Evolutionary conservation across 2,797 vertebrate species (phyloP), one percentile per base, ranked within the genome.

Genomic region (Ibycter americanus): DNA sequence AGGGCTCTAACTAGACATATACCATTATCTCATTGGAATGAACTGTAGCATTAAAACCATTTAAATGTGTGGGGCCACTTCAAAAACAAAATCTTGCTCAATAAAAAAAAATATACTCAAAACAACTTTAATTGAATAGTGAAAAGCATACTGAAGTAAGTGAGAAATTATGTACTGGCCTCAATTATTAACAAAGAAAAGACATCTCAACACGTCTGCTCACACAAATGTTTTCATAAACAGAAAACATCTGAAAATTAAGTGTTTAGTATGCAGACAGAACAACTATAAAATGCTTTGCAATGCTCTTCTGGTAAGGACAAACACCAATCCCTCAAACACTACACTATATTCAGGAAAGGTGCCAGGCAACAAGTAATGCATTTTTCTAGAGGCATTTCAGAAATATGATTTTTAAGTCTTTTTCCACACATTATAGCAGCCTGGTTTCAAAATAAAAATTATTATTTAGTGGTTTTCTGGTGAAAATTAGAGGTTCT

Each of bases 141-240:
- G 93, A 95, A 97, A 96, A 96, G 92, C 94, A 97, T 73, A 93
- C 73, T 95, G 94, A 93, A 95, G 56, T 81, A 83, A 96, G 91
- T 87, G 88, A 96, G 92, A 94, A 97, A 87, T 93, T 87, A 96
- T 11, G 12, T 76, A 90, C 52, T 85, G 56, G 71, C 40, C 88
- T 83, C 52, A 80, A 67, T 82, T 93, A 89, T 72, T 92, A 92
- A 90, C 73, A 95, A 93, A 96, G 78, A 90, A 80, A 95, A 96
- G 83, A 46, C 78, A 84, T 96, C 91, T 95, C 94, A 96, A 93
- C 86, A 85, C 61, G 3, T 92, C 81, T 87, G 78, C 90, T 96
- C 67, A 71, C 87, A 95, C 78, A 83, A 97, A 89, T 62, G 49
- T 74, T 93, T 95, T 87, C 56, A 94, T 38, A 90, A 96, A 90